phyloP scores from a whole-genome alignment of 2,797 vertebrate genomes.

The Alfaro cultratus region DNA sequence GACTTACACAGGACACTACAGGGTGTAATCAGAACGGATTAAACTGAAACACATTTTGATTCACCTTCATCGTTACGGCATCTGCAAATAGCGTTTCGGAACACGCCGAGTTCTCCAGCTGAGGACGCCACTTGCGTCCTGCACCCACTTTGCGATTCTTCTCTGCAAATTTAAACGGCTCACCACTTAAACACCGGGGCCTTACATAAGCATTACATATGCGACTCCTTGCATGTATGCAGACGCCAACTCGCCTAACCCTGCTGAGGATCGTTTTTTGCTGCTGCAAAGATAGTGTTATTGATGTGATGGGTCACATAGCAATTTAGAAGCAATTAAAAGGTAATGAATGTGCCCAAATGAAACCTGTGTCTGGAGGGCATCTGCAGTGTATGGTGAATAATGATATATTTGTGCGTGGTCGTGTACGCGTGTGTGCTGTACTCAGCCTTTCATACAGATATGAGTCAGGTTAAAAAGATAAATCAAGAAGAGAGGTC shows the following conservation, averaged over 20 bases:
- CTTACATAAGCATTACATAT: conserved; percentile 1
- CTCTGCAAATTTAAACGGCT: conserved; percentile 3
- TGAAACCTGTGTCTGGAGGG: conserved; percentile 86
- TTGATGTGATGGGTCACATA: conserved; percentile 87
- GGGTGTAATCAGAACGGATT: conserved; percentile 73
- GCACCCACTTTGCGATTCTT: conserved; percentile 37
- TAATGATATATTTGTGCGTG: conserved; percentile 73
- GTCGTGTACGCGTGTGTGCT: conserved; percentile 29
- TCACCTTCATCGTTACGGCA: conserved; percentile 61
- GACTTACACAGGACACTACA: conserved; percentile 47
- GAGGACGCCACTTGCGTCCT: conserved; percentile 21
- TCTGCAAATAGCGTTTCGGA: conserved; percentile 48
- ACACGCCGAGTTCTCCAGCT: conserved; percentile 26
- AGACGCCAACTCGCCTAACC: conserved; percentile 16
- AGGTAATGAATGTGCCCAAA: conserved; percentile 89
- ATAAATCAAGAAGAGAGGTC: conserved; percentile 36
- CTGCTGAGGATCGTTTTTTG: conserved; percentile 54
- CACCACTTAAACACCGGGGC: conserved; percentile 9
- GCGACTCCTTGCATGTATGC: conserved; percentile 14
- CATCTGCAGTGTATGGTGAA: conserved; percentile 73
- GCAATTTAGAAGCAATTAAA: conserved; percentile 95
- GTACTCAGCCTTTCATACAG: conserved; percentile 52
- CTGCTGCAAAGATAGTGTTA: conserved; percentile 81
- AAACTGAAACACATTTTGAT: conserved; percentile 64
- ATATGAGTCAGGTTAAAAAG: conserved; percentile 29